Evolutionary conservation across 1,140 invertebrate genomes (phyloP).

Genomic region (Ostrea denselamellosa): DNA sequence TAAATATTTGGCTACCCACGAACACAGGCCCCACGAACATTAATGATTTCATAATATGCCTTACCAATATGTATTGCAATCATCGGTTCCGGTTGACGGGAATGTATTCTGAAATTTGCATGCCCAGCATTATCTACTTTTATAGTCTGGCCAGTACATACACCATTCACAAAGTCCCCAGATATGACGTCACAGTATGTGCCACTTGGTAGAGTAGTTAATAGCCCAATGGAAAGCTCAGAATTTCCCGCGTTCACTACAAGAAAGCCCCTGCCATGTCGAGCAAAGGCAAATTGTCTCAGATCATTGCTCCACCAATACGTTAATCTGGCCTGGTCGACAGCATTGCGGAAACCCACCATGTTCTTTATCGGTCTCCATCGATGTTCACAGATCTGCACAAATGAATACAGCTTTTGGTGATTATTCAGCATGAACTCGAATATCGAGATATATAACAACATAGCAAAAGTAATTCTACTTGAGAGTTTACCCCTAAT

Average conservation of each 20-base stretch:
- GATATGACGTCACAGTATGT: conserved; percentile 92
- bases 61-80: conserved; percentile 23
- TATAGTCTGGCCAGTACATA: conserved; percentile 82
- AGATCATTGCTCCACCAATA: conserved; percentile 70
- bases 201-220: conserved; percentile 88
- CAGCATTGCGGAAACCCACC: conserved; percentile 70
- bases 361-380: conserved; percentile 91
- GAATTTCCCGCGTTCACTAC: conserved; percentile 67
- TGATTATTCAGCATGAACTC: background rate
- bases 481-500: too few species aligned
- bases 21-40: too few species aligned
- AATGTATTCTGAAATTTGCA: conserved; percentile 17
- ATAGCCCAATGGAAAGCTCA: conserved; percentile 78
- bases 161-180: conserved; percentile 82
- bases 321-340: conserved; percentile 58
- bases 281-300: conserved; percentile 72
- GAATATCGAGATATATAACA: too few species aligned
- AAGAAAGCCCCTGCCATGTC: conserved; percentile 72
- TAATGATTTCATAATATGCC: background rate
- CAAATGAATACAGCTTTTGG: conserved; percentile 13
- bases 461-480: too few species aligned
- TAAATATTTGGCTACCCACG: too few species aligned
- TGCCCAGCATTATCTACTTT: conserved; percentile 1
- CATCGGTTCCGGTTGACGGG: background rate
- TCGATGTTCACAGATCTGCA: conserved; percentile 89